Evolutionary conservation across 2,888 invertebrate species (phyloP).

Genomic region (Lochmaea capreae): DNA sequence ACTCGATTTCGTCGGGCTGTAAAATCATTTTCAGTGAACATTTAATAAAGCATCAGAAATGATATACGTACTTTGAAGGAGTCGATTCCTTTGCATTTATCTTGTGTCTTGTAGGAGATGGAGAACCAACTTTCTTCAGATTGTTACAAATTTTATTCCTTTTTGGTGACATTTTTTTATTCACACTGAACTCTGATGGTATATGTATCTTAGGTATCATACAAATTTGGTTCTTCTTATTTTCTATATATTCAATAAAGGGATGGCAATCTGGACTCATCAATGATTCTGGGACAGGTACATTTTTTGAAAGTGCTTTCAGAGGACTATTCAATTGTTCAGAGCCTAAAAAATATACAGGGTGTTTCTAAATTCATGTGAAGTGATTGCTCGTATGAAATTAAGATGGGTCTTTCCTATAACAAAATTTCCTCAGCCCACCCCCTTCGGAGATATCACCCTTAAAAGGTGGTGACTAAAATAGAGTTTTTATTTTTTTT

Average conservation of each 20-base stretch:
- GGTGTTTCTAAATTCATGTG: too few species aligned
- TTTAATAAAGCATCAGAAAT: neutral
- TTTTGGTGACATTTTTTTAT: neutral
- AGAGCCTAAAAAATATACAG: conserved; percentile 52
- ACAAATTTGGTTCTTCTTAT: conserved; percentile 26
- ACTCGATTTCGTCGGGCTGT: conserved; percentile 44
- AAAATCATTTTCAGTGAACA: neutral
- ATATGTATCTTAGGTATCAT: neutral
- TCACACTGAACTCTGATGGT: neutral
- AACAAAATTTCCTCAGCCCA: too few species aligned
- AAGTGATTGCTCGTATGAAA: too few species aligned
- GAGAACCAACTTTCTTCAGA: conserved; percentile 46
- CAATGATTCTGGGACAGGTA: conserved; percentile 87
- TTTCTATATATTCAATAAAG: conserved; percentile 51
- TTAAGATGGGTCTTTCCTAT: too few species aligned
- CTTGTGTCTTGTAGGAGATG: conserved; percentile 48
- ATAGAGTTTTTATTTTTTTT: too few species aligned
- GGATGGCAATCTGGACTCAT: conserved; percentile 84
- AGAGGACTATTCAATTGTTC: conserved; percentile 70
- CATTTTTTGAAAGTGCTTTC: conserved; percentile 86
- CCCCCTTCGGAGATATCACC: too few species aligned
- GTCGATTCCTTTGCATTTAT: conserved; percentile 24
- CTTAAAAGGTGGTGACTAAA: too few species aligned
- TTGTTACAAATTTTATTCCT: conserved; percentile 36
- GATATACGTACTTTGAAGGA: conserved; percentile 42